Percentiles rank a stretch among this genome's conserved stretches.
phyloP scores from a whole-genome alignment of 2,797 vertebrate species.

The Chanos chanos region DNA sequence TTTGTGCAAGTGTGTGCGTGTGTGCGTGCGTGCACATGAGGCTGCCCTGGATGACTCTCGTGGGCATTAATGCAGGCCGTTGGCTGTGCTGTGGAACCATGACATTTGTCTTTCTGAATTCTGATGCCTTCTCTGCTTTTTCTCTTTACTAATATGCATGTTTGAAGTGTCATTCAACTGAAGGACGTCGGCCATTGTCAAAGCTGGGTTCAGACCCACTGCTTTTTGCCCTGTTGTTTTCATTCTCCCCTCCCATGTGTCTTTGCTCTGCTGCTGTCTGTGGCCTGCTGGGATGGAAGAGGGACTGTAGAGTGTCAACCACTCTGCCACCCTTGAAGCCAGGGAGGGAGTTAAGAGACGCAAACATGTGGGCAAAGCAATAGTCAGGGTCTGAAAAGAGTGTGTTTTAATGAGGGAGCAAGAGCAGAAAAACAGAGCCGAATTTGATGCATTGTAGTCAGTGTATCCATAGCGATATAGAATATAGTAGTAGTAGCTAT shows the following conservation, averaged over 20 bases:
- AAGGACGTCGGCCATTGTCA: conserved; percentile 49
- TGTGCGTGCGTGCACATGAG: background rate
- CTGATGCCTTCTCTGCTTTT: conserved; percentile 11
- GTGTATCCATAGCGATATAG: no score
- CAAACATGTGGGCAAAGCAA: no score
- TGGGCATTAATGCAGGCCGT: no score
- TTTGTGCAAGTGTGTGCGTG: background rate
- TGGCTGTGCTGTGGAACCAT: background rate
- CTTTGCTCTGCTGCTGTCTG: background rate
- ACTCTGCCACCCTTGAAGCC: no score
- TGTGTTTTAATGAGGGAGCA: no score
- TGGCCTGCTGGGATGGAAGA: background rate
- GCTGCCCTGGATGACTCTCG: background rate
- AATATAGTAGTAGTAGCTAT: no score
- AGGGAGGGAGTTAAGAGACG: no score
- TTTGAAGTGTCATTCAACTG: conserved; percentile 60
- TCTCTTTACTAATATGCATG: conserved; percentile 47
- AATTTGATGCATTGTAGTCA: no score
- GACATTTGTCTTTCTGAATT: background rate
- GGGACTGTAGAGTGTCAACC: background rate
- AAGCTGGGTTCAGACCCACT: background rate
- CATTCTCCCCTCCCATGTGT: background rate
- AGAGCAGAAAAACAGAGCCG: no score
- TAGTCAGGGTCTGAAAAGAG: no score
- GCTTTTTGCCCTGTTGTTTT: background rate